Evolutionary conservation across 2,797 vertebrate genomes (phyloP), one percentile per base, ranked within the genome.

Genomic region (Brotogeris chrysoptera): DNA sequence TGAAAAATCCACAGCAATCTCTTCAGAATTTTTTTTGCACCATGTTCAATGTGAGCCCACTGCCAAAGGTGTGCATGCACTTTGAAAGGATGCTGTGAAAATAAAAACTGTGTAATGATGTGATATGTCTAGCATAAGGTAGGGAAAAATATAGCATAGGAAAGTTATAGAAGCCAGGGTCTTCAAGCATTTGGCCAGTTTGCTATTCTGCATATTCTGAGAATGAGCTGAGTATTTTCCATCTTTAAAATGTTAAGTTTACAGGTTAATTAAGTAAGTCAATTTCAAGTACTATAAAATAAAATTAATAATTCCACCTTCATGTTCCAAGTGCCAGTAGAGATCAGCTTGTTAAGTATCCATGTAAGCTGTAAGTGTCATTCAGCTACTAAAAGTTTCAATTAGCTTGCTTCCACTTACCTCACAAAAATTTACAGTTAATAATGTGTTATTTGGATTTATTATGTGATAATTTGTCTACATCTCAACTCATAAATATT

Each of bases 171-270:
- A 87, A 92, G 80, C 74, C 81, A 92, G 76, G 41, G 64, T 90
- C 74, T 86, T 88, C 60, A 76, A 82, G 66, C 17, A 80, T 73
- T 38, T 94, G 63, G 55, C 36, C n/a, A 65, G 17, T 41, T 85
- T 86, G 9, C 55, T 77, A 11, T 68, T 84, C 80, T 82, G 28
- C 80, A 73, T 95, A 93, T 71, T 90, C 77, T 82, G 70, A 72
- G 86, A 92, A 88, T 81, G 66, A 95, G 71, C 36, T 70, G 85
- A 73, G 11, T 79, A 86, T 94, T 96, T 97, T 92, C 94, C 83
- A 82, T 84, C 93, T 93, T 79, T 52, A 43, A 93, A 86, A 79
- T 84, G 66, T 73, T 80, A 92, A 95, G 64, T 57, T 78, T 66
- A 57, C 60, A 64, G 74, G 39, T 79, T 93, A 93, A 94, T 86